Evolutionary conservation across 2,113 vertebrate genomes (phyloP).

Genomic region (Silurus asotus): DNA sequence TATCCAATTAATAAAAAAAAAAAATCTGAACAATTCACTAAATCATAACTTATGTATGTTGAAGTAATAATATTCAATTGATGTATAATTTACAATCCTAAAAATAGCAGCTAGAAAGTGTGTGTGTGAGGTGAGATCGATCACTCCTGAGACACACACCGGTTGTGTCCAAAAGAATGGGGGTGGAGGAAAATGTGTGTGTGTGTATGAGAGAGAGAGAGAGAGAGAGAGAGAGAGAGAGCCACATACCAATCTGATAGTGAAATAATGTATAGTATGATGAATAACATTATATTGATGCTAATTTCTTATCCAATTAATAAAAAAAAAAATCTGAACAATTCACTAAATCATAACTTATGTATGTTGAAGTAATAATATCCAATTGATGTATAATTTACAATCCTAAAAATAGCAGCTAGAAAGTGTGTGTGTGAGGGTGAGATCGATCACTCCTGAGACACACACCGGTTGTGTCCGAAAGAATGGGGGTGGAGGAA

Average conservation of each 20-base stretch:
- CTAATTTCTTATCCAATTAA: no score
- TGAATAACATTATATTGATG: no score
- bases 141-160: background rate
- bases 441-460: background rate
- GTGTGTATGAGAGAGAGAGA: background rate
- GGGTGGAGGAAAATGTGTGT: background rate
- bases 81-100: conserved; percentile 9
- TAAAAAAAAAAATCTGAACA: background rate
- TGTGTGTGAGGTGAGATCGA: background rate
- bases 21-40: background rate
- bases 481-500: background rate
- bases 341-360: background rate
- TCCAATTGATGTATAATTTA: conserved; percentile 21
- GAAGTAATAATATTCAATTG: conserved; percentile 8
- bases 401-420: conserved; percentile 7
- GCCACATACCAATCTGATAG: background rate
- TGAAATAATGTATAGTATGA: no score
- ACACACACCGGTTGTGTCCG: background rate
- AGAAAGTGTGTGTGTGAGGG: background rate
- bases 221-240: background rate
- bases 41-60: background rate
- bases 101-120: conserved; percentile 4
- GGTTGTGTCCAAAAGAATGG: background rate
- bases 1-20: no score
- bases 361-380: background rate